Conservation (phyloP, 2,888 invertebrate species). For the Pandemis corylana region DNA sequence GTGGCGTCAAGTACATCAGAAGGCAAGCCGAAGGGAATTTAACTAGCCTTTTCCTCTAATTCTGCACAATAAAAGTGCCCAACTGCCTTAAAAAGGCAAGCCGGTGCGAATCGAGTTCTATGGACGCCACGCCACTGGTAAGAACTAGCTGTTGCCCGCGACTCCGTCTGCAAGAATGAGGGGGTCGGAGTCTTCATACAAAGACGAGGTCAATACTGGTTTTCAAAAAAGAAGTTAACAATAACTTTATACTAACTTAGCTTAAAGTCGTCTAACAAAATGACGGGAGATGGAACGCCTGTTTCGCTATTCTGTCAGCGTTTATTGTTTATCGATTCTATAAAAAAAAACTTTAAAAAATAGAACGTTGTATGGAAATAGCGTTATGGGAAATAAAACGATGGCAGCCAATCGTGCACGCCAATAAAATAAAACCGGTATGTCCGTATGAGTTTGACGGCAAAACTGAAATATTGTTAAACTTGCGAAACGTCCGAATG, state of each 20-base stretch:
- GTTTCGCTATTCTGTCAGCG: constrained; percentile 28
- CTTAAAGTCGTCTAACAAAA: background rate
- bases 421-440: constrained; percentile 67
- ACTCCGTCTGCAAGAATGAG: no score
- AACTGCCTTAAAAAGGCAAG: no score
- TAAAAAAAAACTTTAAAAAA: constrained; percentile 47
- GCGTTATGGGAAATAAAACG: constrained; percentile 67
- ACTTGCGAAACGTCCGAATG: constrained; percentile 73
- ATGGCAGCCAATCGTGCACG: constrained; percentile 63
- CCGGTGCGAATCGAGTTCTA: no score
- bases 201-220: background rate
- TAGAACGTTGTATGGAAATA: constrained; percentile 52
- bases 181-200: no score
- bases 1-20: no score
- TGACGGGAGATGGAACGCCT: constrained; percentile 4
- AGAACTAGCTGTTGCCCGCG: no score
- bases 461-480: constrained; percentile 77
- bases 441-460: constrained; percentile 57
- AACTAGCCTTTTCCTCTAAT: no score
- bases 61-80: no score
- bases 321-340: constrained; percentile 37
- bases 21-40: no score
- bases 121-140: no score
- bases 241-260: background rate
- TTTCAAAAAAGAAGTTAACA: background rate